Evolutionary conservation across 2,113 vertebrate species (phyloP), one percentile per base, ranked within the genome.

Genomic region (Pachycephala philippinensis): DNA sequence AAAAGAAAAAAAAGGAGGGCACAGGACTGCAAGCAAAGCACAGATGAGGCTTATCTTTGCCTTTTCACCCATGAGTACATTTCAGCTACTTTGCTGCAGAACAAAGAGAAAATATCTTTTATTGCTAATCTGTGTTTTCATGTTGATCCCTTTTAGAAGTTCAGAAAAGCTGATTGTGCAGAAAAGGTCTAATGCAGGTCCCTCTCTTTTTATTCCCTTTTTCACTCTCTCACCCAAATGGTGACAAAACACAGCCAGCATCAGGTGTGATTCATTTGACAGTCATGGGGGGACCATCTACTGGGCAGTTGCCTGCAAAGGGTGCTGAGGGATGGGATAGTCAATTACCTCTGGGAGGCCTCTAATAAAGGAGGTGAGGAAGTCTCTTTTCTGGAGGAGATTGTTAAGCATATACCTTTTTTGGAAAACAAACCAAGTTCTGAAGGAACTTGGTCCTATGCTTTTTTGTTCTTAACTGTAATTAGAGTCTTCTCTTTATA

Each of bases 261-360:
- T 33, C 54, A 30, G 18, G 3, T 22, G 26, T 37, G 30, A 59
- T 50, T 39, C 8, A 6, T 24, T 15, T 16, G 31, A 33, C 28
- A 65, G 4, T 50, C 37, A 10, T 2, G 9, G 4, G 7, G 17
- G 4, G 1, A 81, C 9, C 13, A 42, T 5, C 8, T 9, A 4
- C 10, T 4, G 22, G 5, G 56, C 3, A 0, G 2, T 15, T 71
- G 7, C 1, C 31, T 66, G 13, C 13, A 30, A n/a, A 15, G 9
- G 49, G 5, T 33, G 24, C 17, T 23, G 35, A 69, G 10, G 22
- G 7, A 22, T 35, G 17, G 10, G 33, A 13, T 14, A 5, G 10
- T 18, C 18, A 26, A 2, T 50, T 45, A 23, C 13, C 31, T 60
- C 40, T 60, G 12, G 27, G 15, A 83, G 2, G 15, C 6, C 5